Evolutionary conservation across 2,888 invertebrate genomes (phyloP), one percentile per base, ranked within the genome.

Genomic region (Drosophila neonasuta): DNA sequence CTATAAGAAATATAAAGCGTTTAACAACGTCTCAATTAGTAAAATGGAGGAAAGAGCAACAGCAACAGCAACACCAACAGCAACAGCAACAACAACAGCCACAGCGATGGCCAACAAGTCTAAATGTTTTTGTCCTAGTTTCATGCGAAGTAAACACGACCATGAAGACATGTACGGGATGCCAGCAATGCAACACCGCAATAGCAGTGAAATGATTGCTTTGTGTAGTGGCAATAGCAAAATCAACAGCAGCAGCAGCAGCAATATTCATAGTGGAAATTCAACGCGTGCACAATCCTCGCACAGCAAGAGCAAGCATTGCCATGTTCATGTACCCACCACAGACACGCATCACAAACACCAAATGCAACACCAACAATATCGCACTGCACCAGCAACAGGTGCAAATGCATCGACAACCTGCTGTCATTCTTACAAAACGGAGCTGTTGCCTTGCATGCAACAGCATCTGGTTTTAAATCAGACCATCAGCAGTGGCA

Each of bases 401-500:
- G 8, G 50, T 11, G 17, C 68, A 3, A 54, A 56, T 8, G 48
- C 54, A 30, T 34, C 58, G 24, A 34, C 67, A 41, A 59, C 29
- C 41, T 85, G 78, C 67, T 82, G 78, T 7, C 78, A 82, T 42
- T 61, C 75, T 41, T 63, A 67, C 62, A 83, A 88, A 89, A 91
- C 91, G 52, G 88, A 89, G 67, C 89, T 89, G 89, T 91, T 91
- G 89, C 88, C 89, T 55, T 88, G 89, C 86, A 59, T 88, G 89
- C 89, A 90, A 91, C 90, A 90, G 90, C 88, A 88, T 87, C 87
- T 88, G 51, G 90, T 90, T 90, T 88, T 89, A 71, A 88, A 88
- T 52, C 89, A 89, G 77, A 88, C 86, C 59, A 77, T 89, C 48
- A 85, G 80, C 71, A 77, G 72, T 69, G 64, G 68, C 65, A 62